Evolutionary conservation across 2,797 vertebrate species (phyloP).

Genomic region (Sebastolobus alascanus): DNA sequence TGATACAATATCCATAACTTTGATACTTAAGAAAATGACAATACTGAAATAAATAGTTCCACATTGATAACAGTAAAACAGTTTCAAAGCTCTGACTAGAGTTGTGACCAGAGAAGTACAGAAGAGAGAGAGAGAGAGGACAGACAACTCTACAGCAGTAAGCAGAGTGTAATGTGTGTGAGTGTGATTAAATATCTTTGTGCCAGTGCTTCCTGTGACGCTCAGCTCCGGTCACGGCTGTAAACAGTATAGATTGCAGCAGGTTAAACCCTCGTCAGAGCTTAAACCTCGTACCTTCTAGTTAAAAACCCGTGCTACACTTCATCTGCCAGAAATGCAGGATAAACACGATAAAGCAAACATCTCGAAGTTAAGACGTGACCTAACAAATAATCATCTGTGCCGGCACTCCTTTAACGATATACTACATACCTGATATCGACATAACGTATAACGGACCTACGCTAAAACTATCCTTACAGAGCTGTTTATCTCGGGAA

Average conservation of each 20-base stretch:
- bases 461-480: conserved; percentile 65
- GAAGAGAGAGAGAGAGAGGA: conserved; percentile 4
- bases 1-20: conserved; percentile 25
- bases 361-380: conserved; percentile 75
- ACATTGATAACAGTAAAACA: conserved; percentile 49
- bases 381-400: conserved; percentile 83
- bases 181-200: conserved; percentile 8
- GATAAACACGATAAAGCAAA: conserved; percentile 79
- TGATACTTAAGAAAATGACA: conserved; percentile 43
- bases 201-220: conserved; percentile 69
- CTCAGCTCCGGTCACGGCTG: conserved; percentile 80
- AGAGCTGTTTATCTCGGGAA: conserved; percentile 77
- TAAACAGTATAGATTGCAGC: conserved; percentile 81
- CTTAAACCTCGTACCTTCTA: conserved; percentile 29
- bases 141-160: conserved; percentile 40
- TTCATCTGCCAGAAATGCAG: conserved; percentile 77
- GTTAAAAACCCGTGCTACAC: conserved; percentile 74
- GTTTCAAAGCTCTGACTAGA: conserved; percentile 49
- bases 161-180: conserved; percentile 23
- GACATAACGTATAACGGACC: conserved; percentile 80
- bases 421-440: conserved; percentile 75
- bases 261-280: conserved; percentile 29
- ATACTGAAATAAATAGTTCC: conserved; percentile 77
- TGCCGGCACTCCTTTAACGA: conserved; percentile 69
- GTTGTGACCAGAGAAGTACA: conserved; percentile 30